A percentile compares a stretch with the other conserved stretches of the same genome.
Conservation (phyloP, 2,797 vertebrate genomes). For the Adelosebastes latens region DNA sequence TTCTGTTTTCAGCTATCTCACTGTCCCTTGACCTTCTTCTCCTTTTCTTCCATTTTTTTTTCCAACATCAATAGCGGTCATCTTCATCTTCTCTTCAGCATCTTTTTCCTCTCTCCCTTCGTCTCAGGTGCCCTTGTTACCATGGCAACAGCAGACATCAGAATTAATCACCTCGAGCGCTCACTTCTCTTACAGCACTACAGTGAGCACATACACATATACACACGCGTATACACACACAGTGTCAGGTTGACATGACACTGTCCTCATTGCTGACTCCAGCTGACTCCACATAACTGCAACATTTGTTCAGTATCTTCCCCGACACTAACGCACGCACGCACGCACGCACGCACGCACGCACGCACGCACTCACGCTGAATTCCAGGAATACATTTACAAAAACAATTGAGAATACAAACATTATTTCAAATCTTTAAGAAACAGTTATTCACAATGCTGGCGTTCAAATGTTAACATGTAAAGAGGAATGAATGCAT, state of each 20-base stretch:
- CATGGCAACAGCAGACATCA: conserved; percentile 69
- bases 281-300: conserved; percentile 14
- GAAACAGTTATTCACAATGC: neutral
- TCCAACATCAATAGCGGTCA: conserved; percentile 16
- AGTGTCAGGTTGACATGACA: conserved; percentile 32
- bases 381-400: neutral
- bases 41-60: conserved; percentile 1
- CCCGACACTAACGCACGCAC: neutral
- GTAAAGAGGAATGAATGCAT: neutral
- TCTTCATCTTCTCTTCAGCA: conserved; percentile 4
- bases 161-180: conserved; percentile 40
- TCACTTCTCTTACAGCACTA: conserved; percentile 9
- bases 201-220: neutral
- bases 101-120: neutral
- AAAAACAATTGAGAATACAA: neutral
- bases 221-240: neutral
- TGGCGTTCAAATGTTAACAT: neutral
- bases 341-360: neutral
- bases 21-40: neutral
- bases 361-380: neutral
- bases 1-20: neutral
- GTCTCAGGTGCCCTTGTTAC: conserved; percentile 63
- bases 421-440: neutral
- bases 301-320: neutral
- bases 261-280: neutral